Conservation (phyloP, 1,140 invertebrate species). For the Drosophila serrata region DNA sequence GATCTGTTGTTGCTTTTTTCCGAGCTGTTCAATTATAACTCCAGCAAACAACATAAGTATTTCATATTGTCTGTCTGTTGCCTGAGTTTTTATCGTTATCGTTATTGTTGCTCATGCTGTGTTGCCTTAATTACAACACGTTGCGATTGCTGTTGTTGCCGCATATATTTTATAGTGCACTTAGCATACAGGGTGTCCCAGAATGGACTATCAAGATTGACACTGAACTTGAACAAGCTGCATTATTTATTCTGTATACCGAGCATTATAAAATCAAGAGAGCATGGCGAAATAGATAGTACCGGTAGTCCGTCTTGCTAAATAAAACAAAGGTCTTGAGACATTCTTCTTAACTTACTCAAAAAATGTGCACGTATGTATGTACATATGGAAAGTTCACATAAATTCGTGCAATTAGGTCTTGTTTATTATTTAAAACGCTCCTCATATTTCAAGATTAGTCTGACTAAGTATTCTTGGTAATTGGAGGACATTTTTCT, state of each 20-base stretch:
- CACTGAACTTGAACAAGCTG: conserved; percentile 17
- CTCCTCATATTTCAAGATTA: conserved; percentile 26
- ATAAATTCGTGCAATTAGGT: neutral
- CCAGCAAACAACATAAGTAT: conserved; percentile 66
- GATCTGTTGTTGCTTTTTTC: conserved; percentile 18
- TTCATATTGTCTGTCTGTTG: conserved; percentile 39
- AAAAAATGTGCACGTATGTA: too few relatives aligned
- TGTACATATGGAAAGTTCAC: too few relatives aligned
- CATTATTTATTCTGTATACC: neutral
- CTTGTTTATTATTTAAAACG: conserved; percentile 12
- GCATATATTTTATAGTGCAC: conserved; percentile 59
- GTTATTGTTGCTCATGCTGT: conserved; percentile 55
- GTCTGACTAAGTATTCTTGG: conserved; percentile 16
- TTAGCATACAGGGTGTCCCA: conserved; percentile 59
- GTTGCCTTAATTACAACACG: conserved; percentile 74
- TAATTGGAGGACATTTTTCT: conserved; percentile 54
- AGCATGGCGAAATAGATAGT: neutral
- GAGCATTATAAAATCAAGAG: neutral
- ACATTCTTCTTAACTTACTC: neutral
- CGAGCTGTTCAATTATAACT: conserved; percentile 60
- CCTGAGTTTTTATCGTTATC: conserved; percentile 29
- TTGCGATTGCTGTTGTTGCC: conserved; percentile 49
- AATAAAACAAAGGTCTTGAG: neutral
- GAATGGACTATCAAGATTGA: conserved; percentile 5
- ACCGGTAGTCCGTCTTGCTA: too few relatives aligned